Percentiles rank a stretch among this genome's conserved stretches.
Evolutionary conservation across 1,140 invertebrate species (phyloP).

Genomic region (Chrysomallon squamiferum): DNA sequence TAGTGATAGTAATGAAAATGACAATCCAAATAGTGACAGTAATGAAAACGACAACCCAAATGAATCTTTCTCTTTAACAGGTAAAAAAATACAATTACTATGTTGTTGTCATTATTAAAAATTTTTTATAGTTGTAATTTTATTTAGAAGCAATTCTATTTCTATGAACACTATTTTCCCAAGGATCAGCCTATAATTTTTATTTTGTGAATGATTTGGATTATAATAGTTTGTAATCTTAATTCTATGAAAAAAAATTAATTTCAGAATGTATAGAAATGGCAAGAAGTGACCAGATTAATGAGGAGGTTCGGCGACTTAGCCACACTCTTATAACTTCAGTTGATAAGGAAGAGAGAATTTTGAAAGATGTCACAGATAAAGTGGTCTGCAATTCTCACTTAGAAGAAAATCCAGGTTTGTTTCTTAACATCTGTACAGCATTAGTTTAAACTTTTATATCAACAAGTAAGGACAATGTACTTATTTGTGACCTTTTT

Average conservation of each 20-base stretch:
- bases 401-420: neutral
- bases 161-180: too few relatives aligned
- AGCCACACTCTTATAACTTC: conserved; percentile 18
- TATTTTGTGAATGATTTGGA: too few relatives aligned
- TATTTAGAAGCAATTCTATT: too few relatives aligned
- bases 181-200: too few relatives aligned
- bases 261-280: conserved; percentile 33
- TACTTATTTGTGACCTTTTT: too few relatives aligned
- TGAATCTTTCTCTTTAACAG: conserved; percentile 4
- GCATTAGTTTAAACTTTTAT: too few relatives aligned
- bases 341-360: conserved; percentile 13
- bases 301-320: conserved; percentile 16
- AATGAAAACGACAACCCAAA: conserved; percentile 13
- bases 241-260: too few relatives aligned
- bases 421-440: neutral
- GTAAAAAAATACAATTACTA: too few relatives aligned
- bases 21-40: neutral
- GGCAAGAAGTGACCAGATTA: conserved; percentile 22
- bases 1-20: neutral
- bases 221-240: too few relatives aligned
- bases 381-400: conserved; percentile 9
- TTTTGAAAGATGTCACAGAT: conserved; percentile 28
- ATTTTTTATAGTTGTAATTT: too few relatives aligned
- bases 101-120: too few relatives aligned
- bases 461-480: too few relatives aligned